Conservation (phyloP, 2,888 invertebrate species). For the Nomada fucata region DNA sequence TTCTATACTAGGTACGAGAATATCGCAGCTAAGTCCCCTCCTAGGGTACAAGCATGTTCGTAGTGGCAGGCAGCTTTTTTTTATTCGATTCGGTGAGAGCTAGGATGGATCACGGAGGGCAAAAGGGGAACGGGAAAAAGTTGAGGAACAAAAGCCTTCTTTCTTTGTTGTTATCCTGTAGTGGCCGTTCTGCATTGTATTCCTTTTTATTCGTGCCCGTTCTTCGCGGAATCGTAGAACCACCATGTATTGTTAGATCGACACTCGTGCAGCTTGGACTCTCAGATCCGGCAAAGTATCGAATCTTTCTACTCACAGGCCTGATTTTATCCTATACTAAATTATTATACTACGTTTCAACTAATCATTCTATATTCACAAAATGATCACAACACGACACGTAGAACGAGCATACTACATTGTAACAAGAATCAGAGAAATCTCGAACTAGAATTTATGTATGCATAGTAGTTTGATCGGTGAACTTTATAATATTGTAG, state of each 20-base stretch:
- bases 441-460: constrained; percentile 21
- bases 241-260: constrained; percentile 63
- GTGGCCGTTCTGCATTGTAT: constrained; percentile 64
- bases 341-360: neutral
- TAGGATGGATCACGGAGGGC: constrained; percentile 53
- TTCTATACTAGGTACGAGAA: constrained; percentile 2
- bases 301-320: constrained; percentile 25
- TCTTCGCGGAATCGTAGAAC: constrained; percentile 63
- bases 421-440: neutral
- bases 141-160: constrained; percentile 75
- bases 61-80: constrained; percentile 39
- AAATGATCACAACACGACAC: neutral
- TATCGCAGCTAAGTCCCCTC: constrained; percentile 9
- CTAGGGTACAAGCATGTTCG: constrained; percentile 37
- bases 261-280: constrained; percentile 48
- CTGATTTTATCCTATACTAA: constrained; percentile 9
- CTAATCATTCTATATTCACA: constrained; percentile 6
- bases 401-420: too few relatives aligned
- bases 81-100: constrained; percentile 60
- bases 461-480: constrained; percentile 3
- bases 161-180: constrained; percentile 63
- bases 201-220: constrained; percentile 62
- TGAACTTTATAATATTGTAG: neutral
- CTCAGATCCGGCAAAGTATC: constrained; percentile 43
- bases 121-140: constrained; percentile 44